A percentile compares a stretch with the other conserved stretches of the same genome.
Evolutionary conservation across 1,140 invertebrate genomes (phyloP).

Genomic region (Hermatobates lingyangjiaoensis): DNA sequence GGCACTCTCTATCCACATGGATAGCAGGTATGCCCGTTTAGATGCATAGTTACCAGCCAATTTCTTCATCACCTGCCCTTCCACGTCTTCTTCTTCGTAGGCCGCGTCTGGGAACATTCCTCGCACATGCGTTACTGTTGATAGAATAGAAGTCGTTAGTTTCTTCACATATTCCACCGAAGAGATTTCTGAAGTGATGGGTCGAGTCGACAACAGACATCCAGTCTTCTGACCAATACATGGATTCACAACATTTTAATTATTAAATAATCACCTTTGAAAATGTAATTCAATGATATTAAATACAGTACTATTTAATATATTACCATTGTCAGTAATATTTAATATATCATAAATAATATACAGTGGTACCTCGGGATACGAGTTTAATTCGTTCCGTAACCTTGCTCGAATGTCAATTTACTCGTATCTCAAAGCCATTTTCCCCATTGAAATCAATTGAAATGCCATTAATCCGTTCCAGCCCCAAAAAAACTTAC

Average conservation of each 20-base stretch:
- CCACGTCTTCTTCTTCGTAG: neutral
- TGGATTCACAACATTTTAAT: neutral
- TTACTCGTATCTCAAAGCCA: no score
- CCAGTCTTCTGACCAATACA: neutral
- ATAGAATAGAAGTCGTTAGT: neutral
- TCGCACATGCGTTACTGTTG: neutral
- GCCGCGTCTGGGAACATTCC: neutral
- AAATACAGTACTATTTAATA: neutral
- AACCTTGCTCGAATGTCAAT: no score
- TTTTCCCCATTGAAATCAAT: no score
- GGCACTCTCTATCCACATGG: neutral
- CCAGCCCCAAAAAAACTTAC: no score
- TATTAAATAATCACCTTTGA: neutral
- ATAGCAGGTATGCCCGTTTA: neutral
- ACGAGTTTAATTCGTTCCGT: no score
- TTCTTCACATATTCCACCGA: neutral
- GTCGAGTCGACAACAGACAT: no score
- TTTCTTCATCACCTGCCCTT: neutral
- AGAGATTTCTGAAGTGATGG: neutral
- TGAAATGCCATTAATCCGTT: no score
- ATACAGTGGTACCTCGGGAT: no score
- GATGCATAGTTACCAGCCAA: neutral
- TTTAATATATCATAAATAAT: neutral
- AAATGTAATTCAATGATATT: neutral
- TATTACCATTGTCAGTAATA: neutral